These are phyloP conservation scores for Pelobates fuscus DNA, from an alignment of 2,113 vertebrate species.

Conservation along the genomic window DNA sequence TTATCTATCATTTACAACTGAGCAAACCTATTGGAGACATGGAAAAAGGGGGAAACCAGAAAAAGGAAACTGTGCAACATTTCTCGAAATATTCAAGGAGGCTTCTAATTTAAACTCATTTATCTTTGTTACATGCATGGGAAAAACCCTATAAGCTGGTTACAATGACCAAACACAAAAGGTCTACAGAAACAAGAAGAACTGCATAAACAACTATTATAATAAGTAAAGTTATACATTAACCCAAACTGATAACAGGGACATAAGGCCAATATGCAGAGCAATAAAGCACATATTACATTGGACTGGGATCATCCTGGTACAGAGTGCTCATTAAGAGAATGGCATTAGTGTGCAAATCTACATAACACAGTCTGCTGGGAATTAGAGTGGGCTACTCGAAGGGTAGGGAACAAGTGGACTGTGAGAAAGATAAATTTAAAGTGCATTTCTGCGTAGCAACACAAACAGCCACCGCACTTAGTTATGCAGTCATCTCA, in stretches of 20 bases:
- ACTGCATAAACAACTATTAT: not conserved
- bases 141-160: no score
- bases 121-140: no score
- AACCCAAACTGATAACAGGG: not conserved
- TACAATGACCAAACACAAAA: no score
- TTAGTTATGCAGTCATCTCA: not conserved
- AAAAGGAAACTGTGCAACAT: no score
- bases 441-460: not conserved
- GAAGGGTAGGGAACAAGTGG: not conserved
- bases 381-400: not conserved
- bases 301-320: not conserved
- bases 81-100: no score
- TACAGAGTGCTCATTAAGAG: constrained; percentile 1
- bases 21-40: no score
- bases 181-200: not conserved
- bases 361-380: not conserved
- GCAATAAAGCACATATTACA: constrained; percentile 18
- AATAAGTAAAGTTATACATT: constrained; percentile 14
- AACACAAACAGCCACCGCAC: not conserved
- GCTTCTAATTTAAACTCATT: no score
- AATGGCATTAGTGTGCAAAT: not conserved
- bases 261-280: constrained; percentile 16
- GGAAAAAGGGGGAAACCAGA: no score
- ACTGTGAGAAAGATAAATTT: not conserved
- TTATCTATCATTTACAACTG: no score